Base-by-base conservation (phyloP, 2,113 vertebrate species). In the Ictalurus punctatus region DNA sequence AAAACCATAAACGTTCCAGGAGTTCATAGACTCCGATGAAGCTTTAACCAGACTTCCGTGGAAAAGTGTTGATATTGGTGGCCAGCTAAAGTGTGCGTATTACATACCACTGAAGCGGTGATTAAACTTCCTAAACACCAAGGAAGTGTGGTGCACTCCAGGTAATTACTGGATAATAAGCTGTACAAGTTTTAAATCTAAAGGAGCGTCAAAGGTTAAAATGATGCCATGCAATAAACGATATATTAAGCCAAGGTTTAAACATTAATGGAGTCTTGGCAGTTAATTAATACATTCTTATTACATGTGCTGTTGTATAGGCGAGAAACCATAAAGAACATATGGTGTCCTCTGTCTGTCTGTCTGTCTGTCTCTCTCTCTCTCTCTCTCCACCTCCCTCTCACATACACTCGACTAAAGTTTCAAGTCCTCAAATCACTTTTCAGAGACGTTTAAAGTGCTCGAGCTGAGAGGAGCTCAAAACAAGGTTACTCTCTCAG, bases 361-460 rank as follows among this genome's bases (percentile, higher is more conserved):
- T 74, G 10, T 56, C 44, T 30, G 10, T 59, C 44, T 80, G 40
- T 69, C 81, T 69, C 8, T 65, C 58, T 83, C 44, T 79, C 81
- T 71, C 4, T 40, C 67, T 79, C 13, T 76, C 34, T 87, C 37
- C 3, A 13, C 61, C 63, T 84, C 30, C 37, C 67, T 44, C n/a
- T 78, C 59, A 25, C 10, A 48, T 3, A 25, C 74, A 78, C 23
- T 25, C 40, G 6, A 78, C 52, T 90, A 82, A 89, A 84, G 69
- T 89, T 76, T 69, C 84, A 87, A 56, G 82, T 86, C 67, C 78
- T 89, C 81, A 76, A 67, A 85, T 85, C 74, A 80, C 83, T 80
- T 94, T 94, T 10, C 90, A 87, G 84, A 90, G 80, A 88, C 61
- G 76, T 71, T 85, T 71, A 91, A 91, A 19, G 84, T 91, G 88